These are phyloP conservation scores for Lycaon pictus DNA, from an alignment of 2,113 vertebrate genomes.

Conservation along the genomic window DNA sequence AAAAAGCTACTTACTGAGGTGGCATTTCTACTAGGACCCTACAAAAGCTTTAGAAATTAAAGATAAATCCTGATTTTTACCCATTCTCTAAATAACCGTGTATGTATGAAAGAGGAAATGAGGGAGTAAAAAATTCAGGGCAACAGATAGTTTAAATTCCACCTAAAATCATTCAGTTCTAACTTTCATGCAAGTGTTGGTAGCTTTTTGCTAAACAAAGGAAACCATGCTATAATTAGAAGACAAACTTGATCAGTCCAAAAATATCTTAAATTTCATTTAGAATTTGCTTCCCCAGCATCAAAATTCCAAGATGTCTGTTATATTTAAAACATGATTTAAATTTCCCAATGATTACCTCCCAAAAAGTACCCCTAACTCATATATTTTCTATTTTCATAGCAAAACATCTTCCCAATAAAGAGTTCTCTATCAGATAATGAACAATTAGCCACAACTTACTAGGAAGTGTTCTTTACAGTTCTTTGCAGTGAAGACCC, in stretches of 20 bases:
- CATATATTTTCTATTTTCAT: constrained; percentile 68
- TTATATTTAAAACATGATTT: constrained; percentile 37
- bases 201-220: constrained; percentile 13
- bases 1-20: constrained; percentile 12
- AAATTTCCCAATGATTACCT: not conserved
- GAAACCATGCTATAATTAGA: not conserved
- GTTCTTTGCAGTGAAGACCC: constrained; percentile 59
- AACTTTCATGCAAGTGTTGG: constrained; percentile 30
- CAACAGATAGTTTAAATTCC: not conserved
- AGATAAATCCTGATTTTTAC: not conserved
- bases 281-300: constrained; percentile 42
- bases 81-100: constrained; percentile 25
- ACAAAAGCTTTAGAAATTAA: constrained; percentile 25
- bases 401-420: constrained; percentile 75
- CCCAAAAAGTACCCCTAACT: constrained; percentile 33
- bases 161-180: not conserved
- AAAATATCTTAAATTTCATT: constrained; percentile 51
- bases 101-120: not conserved
- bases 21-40: not conserved
- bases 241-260: constrained; percentile 43
- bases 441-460: constrained; percentile 79
- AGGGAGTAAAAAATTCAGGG: not conserved
- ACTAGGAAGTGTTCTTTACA: constrained; percentile 71
- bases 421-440: constrained; percentile 75
- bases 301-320: constrained; percentile 12